Evolutionary conservation across 2,888 invertebrate genomes (phyloP).

Genomic region (Cryptocephalus primarius): DNA sequence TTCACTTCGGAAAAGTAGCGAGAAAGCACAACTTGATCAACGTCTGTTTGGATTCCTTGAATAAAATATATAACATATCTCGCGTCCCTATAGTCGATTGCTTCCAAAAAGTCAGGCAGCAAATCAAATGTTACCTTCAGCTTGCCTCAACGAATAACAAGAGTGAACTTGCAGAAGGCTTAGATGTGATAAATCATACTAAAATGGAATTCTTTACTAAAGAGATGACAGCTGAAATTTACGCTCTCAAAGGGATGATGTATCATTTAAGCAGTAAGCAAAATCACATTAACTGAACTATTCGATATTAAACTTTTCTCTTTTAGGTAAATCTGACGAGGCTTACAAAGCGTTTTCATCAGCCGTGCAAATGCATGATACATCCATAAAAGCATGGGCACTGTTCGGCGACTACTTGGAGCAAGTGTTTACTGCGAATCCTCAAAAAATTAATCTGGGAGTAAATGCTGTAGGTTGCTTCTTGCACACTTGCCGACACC

Average conservation of each 20-base stretch:
- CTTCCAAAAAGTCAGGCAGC: slow-evolving; percentile 93
- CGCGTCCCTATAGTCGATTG: slow-evolving; percentile 96
- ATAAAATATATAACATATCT: slow-evolving; percentile 89
- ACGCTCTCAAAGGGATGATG: slow-evolving; percentile 83
- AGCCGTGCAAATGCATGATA: slow-evolving; percentile 87
- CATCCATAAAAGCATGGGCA: slow-evolving; percentile 90
- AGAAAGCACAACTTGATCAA: slow-evolving; percentile 86
- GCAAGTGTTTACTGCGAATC: slow-evolving; percentile 72
- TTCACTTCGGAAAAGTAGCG: slow-evolving; percentile 93
- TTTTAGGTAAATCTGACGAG: slow-evolving; percentile 71
- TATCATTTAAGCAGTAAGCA: slow-evolving; percentile 66
- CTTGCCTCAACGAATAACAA: slow-evolving; percentile 61
- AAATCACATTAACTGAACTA: not conserved
- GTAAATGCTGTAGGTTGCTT: slow-evolving; percentile 90
- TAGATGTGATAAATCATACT: slow-evolving; percentile 92
- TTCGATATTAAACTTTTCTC: not conserved
- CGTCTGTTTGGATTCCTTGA: slow-evolving; percentile 83
- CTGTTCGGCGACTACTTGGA: slow-evolving; percentile 96
- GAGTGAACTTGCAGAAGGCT: slow-evolving; percentile 75
- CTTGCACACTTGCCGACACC: slow-evolving; percentile 89
- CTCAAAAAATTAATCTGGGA: slow-evolving; percentile 57
- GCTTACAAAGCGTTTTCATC: slow-evolving; percentile 94
- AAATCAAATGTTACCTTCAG: slow-evolving; percentile 92
- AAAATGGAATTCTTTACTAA: slow-evolving; percentile 91
- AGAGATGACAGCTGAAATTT: slow-evolving; percentile 78